phyloP scores from a whole-genome alignment of 2,113 vertebrate genomes.

The Misgurnus mizolepis region DNA sequence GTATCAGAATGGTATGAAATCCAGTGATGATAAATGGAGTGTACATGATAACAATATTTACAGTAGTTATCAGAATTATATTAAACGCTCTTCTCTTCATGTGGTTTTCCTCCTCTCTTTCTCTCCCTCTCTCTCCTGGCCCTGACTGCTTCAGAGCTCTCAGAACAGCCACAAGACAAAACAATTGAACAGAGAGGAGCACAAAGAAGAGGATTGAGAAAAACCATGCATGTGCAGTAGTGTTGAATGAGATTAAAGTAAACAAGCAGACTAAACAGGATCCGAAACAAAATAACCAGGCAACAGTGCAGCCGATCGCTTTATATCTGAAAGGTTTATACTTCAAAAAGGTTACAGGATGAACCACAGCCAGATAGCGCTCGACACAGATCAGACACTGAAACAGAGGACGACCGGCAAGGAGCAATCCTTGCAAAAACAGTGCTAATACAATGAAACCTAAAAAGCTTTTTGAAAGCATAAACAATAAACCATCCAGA shows the following conservation, averaged over 20 bases:
- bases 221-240: background rate
- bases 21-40: background rate
- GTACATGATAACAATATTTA: conserved; percentile 6
- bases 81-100: conserved; percentile 27
- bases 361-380: no score
- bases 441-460: no score
- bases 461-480: no score
- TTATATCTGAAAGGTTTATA: no score
- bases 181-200: conserved; percentile 17
- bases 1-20: background rate
- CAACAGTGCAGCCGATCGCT: no score
- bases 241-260: background rate
- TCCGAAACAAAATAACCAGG: no score
- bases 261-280: no score
- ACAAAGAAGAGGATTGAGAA: background rate
- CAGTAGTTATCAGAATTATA: conserved; percentile 15
- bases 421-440: no score
- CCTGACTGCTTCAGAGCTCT: conserved; percentile 13
- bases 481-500: no score
- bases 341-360: no score
- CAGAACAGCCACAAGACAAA: background rate
- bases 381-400: no score
- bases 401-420: no score
- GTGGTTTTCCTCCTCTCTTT: conserved; percentile 10
- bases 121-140: background rate